Conservation (phyloP, 2,888 invertebrate genomes). For the Lathronympha strigana region DNA sequence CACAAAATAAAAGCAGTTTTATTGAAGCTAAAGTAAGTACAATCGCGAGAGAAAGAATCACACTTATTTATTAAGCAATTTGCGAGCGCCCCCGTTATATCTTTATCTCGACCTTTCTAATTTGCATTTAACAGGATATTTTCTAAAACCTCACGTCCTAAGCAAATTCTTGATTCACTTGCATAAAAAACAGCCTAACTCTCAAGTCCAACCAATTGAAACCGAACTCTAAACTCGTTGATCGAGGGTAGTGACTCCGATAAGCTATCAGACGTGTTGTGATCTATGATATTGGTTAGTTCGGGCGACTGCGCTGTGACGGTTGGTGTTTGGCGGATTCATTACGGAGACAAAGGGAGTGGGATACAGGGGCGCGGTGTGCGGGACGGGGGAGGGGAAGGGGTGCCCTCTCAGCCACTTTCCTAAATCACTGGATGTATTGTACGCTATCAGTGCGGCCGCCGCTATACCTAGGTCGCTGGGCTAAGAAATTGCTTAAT, state of each 20-base stretch:
- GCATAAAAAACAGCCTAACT: conserved; percentile 36
- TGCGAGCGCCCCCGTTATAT: conserved; percentile 57
- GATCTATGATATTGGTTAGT: conserved; percentile 65
- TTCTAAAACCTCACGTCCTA: conserved; percentile 73
- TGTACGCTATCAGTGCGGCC: conserved; percentile 60
- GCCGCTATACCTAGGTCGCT: conserved; percentile 21
- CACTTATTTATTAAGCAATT: conserved; percentile 60
- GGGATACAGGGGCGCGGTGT: conserved; percentile 47
- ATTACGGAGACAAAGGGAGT: conserved; percentile 80
- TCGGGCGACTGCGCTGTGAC: conserved; percentile 75
- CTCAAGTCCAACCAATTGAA: conserved; percentile 41
- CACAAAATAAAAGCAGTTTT: conserved; percentile 23
- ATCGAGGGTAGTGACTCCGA: conserved; percentile 60
- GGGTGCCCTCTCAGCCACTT: conserved; percentile 67
- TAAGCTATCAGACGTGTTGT: conserved; percentile 61
- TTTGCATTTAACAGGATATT: conserved; percentile 73
- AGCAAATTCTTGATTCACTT: conserved; percentile 59
- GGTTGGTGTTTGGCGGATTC: conserved; percentile 81
- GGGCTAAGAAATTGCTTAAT: conserved; percentile 39
- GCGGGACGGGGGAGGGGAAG: conserved; percentile 52
- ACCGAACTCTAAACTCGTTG: conserved; percentile 44
- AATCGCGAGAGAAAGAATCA: conserved; percentile 12
- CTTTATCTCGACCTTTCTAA: conserved; percentile 68
- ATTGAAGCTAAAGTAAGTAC: conserved; percentile 4
- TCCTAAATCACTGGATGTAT: conserved; percentile 80